A percentile compares a stretch with the other conserved stretches of the same genome.
phyloP scores from a whole-genome alignment of 37 sponge, comb jelly and placozoan genomes.

The Crambe crambe region DNA sequence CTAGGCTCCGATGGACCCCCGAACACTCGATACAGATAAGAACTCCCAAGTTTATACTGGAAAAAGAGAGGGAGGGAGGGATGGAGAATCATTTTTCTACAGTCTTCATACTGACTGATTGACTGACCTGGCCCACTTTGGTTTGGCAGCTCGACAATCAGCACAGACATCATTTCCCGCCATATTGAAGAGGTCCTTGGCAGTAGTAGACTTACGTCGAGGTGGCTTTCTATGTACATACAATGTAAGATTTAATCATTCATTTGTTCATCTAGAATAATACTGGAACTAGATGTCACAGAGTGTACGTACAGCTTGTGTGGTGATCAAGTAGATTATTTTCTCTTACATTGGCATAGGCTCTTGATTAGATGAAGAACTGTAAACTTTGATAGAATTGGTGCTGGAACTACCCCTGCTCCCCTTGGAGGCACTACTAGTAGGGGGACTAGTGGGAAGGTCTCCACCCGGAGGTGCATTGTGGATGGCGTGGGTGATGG shows the following conservation, averaged over 20 bases:
- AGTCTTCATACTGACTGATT: too few species aligned
- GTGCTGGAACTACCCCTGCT: background rate
- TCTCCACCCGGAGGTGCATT: background rate
- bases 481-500: constrained; percentile 47
- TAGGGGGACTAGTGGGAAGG: background rate
- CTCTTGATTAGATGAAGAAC: background rate
- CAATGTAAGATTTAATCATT: too few species aligned
- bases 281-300: background rate
- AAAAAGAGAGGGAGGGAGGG: too few species aligned
- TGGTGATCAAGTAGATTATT: too few species aligned
- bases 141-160: constrained; percentile 73
- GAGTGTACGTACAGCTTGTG: background rate
- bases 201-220: constrained; percentile 15
- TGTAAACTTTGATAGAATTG: too few species aligned
- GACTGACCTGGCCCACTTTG: constrained; percentile 92
- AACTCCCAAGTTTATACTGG: constrained; percentile 86
- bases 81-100: too few species aligned
- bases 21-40: constrained; percentile 96
- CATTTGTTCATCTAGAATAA: too few species aligned
- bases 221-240: constrained; percentile 25
- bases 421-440: background rate
- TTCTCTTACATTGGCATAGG: background rate
- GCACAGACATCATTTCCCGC: constrained; percentile 85
- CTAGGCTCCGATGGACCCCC: constrained; percentile 85
- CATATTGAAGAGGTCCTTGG: constrained; percentile 68